Conservation (phyloP, 2,888 invertebrate genomes). For the Acleris emargana region DNA sequence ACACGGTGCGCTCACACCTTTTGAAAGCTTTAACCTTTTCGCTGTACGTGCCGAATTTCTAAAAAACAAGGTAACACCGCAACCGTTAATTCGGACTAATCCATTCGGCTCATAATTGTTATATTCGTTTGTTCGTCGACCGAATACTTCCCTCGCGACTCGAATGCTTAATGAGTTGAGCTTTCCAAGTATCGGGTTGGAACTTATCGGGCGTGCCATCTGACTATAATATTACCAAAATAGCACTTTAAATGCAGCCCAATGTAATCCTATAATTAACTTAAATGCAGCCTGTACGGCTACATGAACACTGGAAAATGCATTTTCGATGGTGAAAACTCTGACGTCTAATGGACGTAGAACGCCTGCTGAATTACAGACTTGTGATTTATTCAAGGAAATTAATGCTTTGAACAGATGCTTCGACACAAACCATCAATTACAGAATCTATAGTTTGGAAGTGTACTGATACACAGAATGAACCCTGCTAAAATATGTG, state of each 20-base stretch:
- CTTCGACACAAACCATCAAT: conserved; percentile 38
- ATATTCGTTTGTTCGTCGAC: conserved; percentile 78
- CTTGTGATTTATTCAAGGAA: conserved; percentile 63
- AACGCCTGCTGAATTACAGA: conserved; percentile 70
- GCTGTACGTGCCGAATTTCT: conserved; percentile 50
- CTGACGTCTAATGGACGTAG: conserved; percentile 54
- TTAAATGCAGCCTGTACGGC: conserved; percentile 72
- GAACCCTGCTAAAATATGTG: background rate
- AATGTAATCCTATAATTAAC: conserved; percentile 79
- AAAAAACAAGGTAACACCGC: conserved; percentile 54
- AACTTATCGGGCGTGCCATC: conserved; percentile 81
- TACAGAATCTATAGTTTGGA: conserved; percentile 20
- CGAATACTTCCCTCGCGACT: conserved; percentile 69
- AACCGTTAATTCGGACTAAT: conserved; percentile 73
- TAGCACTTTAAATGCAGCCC: conserved; percentile 79
- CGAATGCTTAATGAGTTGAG: conserved; percentile 77
- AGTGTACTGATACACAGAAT: conserved; percentile 1
- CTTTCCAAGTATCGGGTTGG: conserved; percentile 78
- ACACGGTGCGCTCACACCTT: background rate
- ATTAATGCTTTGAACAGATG: conserved; percentile 51
- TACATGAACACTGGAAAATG: conserved; percentile 77
- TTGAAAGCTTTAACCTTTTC: conserved; percentile 39
- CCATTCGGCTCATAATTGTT: conserved; percentile 77
- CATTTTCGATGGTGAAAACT: conserved; percentile 76
- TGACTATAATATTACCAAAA: conserved; percentile 83